These are phyloP conservation scores for Anomalospiza imberbis DNA, from an alignment of 2,797 vertebrate genomes.

Conservation along the genomic window DNA sequence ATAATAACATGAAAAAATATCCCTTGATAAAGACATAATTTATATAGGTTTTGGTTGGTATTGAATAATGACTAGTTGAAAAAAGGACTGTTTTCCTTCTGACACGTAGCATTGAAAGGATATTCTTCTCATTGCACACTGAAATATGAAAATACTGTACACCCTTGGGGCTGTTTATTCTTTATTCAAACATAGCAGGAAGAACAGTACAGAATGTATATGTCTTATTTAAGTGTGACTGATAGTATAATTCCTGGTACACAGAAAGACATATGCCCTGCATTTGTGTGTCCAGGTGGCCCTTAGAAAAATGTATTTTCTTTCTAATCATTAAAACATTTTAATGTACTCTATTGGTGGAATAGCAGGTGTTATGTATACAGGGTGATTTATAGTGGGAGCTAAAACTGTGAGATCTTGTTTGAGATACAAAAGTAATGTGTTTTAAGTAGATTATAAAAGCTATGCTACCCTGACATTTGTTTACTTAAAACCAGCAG, in stretches of 20 bases:
- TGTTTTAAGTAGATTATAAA: not conserved
- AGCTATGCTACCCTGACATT: not conserved
- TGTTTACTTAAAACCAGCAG: not conserved
- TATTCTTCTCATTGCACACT: not conserved
- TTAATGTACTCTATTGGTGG: constrained; percentile 6
- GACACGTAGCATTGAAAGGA: not conserved
- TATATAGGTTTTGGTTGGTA: not conserved
- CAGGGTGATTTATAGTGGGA: constrained; percentile 7
- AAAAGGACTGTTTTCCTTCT: not conserved
- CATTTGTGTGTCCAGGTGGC: not conserved
- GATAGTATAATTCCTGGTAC: not conserved
- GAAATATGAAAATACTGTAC: not conserved
- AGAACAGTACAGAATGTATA: not conserved
- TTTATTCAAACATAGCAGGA: not conserved
- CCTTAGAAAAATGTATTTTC: constrained; percentile 3
- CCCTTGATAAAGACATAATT: not conserved
- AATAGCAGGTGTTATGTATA: not conserved
- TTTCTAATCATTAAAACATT: not conserved
- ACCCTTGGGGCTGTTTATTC: not conserved
- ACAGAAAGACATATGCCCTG: not conserved
- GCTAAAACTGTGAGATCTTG: not conserved
- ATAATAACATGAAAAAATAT: not conserved
- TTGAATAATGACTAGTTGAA: not conserved
- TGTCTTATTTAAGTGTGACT: not conserved
- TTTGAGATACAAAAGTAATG: not conserved